Evolutionary conservation across 2,888 invertebrate species (phyloP), one percentile per base, ranked within the genome.

Genomic region (Chirona hameri): DNA sequence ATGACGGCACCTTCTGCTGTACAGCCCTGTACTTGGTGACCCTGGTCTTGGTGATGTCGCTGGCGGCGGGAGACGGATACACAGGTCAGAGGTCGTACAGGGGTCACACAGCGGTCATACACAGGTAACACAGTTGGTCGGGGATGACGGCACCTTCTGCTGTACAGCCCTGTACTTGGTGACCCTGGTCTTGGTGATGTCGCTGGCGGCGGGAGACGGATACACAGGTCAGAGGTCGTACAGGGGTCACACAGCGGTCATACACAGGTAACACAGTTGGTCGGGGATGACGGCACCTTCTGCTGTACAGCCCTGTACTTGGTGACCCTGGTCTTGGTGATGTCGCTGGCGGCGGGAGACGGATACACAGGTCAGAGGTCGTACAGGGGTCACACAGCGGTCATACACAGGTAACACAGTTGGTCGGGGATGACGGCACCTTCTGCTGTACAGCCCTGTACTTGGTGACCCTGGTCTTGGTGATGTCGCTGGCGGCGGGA

Each of bases 171-270:
- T n/a, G n/a, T n/a, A n/a, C n/a, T n/a, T n/a, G n/a, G n/a, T n/a
- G n/a, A n/a, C n/a, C n/a, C n/a, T n/a, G n/a, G 46, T 79, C 79
- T 79, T 79, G 48, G 48, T 79, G 79, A 79, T 79, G 52, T 79
- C 79, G 27, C 79, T 79, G 79, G 4, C 24, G 48, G n/a, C n/a
- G n/a, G 29, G 7, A 29, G 24, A 72, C 72, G 31, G 3, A 9
- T 10, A 72, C 72, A 29, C 29, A 29, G 29, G 29, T 31, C 72
- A 72, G 29, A 18, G 15, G 31, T 52, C 72, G 31, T 0, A 72
- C 29, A 72, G 72, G 24, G 31, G 29, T 24, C 72, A 72, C 14
- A 72, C 29, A 18, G 15, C 4, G n/a, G n/a, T n/a, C n/a, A n/a
- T n/a, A n/a, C n/a, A n/a, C n/a, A n/a, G n/a, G n/a, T n/a, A n/a